phyloP scores from a whole-genome alignment of 2,888 invertebrate genomes.

The Taphrorychus bicolor region DNA sequence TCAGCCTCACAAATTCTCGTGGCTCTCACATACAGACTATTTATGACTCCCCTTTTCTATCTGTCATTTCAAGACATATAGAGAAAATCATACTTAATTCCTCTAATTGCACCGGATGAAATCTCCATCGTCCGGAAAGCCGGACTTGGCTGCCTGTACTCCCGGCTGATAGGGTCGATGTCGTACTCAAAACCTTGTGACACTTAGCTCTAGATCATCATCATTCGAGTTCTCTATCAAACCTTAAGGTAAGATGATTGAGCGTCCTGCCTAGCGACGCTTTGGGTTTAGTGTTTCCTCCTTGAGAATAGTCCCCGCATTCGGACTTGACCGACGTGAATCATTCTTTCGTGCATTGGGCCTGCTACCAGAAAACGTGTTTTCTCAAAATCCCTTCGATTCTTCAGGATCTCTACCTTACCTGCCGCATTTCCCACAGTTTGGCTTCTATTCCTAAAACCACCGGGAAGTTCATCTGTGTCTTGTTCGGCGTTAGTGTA shows the following conservation, averaged over 20 bases:
- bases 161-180: constrained; percentile 91
- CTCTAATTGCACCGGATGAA: constrained; percentile 87
- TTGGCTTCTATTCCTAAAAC: constrained; percentile 85
- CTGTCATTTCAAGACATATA: too few species aligned
- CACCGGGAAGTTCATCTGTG: constrained; percentile 67
- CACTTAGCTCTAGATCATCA: not conserved
- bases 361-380: constrained; percentile 45
- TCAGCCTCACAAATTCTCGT: too few species aligned
- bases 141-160: constrained; percentile 93
- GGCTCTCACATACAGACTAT: too few species aligned
- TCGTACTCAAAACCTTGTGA: constrained; percentile 69
- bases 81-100: constrained; percentile 75
- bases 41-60: too few species aligned
- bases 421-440: constrained; percentile 88
- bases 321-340: constrained; percentile 79
- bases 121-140: constrained; percentile 89
- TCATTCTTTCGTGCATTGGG: constrained; percentile 53
- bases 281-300: constrained; percentile 67
- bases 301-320: constrained; percentile 84
- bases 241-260: constrained; percentile 90
- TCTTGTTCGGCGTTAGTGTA: constrained; percentile 83
- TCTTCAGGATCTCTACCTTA: constrained; percentile 50
- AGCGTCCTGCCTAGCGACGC: constrained; percentile 84
- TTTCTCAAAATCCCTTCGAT: not conserved
- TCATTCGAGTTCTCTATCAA: constrained; percentile 30